Conservation (phyloP, 2,797 vertebrate species). For the Cossypha niveicapilla region DNA sequence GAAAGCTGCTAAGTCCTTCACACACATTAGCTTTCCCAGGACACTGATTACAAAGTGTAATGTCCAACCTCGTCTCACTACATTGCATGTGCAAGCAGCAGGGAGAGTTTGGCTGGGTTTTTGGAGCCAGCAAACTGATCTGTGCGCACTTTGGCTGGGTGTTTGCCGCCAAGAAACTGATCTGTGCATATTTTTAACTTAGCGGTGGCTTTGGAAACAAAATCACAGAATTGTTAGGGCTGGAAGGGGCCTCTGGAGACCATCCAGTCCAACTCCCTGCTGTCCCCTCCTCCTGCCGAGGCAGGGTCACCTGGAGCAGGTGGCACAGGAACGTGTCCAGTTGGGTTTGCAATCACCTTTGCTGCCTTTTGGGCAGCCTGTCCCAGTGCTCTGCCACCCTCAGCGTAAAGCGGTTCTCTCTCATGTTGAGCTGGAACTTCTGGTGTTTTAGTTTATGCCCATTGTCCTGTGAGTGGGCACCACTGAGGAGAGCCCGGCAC, state of each 20-base stretch:
- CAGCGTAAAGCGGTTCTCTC: not conserved
- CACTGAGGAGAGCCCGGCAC: not conserved
- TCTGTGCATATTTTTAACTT: not conserved
- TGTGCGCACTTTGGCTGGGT: not conserved
- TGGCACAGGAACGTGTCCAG: not conserved
- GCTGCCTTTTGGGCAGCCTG: not conserved
- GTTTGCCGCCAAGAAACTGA: not conserved
- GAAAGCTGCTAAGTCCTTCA: not conserved
- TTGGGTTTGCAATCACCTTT: not conserved
- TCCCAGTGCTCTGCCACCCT: not conserved
- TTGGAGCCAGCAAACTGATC: not conserved
- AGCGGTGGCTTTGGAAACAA: not conserved
- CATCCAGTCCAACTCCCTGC: not conserved
- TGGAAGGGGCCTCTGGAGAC: not conserved
- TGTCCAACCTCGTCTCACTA: not conserved
- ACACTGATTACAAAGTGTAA: not conserved
- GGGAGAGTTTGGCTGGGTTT: not conserved
- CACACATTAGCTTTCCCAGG: fast-evolving
- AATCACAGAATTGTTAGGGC: not conserved
- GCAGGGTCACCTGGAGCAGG: not conserved
- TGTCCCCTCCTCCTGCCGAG: fast-evolving
- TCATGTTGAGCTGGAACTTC: not conserved
- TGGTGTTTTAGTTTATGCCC: not conserved
- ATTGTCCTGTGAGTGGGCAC: not conserved
- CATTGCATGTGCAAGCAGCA: fast-evolving